Percentiles rank a stretch among this genome's conserved stretches.
These are phyloP conservation scores for Entomobrya proxima DNA, from an alignment of 2,888 invertebrate species.

Conservation along the genomic window DNA sequence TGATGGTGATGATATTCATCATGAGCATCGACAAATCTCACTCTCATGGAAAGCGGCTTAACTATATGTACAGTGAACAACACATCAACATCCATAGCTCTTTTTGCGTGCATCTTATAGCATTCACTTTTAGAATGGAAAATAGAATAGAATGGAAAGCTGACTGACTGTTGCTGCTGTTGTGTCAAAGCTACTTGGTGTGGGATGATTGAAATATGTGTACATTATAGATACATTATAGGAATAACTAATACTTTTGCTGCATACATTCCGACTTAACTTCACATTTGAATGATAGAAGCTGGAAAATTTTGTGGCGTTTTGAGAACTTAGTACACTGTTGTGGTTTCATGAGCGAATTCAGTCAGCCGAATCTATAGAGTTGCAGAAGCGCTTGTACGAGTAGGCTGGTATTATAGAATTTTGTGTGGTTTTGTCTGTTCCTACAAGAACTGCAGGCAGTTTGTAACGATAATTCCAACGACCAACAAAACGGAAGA, in stretches of 20 bases:
- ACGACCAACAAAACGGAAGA: slow-evolving; percentile 22
- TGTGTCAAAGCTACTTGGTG: too few relatives aligned
- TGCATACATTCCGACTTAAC: slow-evolving; percentile 42
- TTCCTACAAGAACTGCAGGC: neutral
- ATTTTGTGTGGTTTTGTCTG: slow-evolving; percentile 2
- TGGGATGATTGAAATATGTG: neutral
- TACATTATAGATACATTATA: neutral
- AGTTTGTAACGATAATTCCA: slow-evolving; percentile 54
- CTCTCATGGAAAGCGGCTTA: slow-evolving; percentile 60
- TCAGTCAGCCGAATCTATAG: slow-evolving; percentile 12
- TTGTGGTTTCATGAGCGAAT: slow-evolving; percentile 37
- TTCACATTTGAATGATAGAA: slow-evolving; percentile 39
- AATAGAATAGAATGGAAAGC: slow-evolving; percentile 4
- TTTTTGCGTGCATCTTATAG: neutral
- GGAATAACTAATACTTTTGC: slow-evolving; percentile 35
- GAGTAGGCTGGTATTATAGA: neutral
- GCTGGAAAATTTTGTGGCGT: slow-evolving; percentile 42
- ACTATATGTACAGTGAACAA: neutral
- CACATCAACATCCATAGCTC: neutral
- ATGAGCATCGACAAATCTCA: slow-evolving; percentile 41
- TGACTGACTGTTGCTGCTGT: neutral
- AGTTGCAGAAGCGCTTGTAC: neutral
- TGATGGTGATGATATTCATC: slow-evolving; percentile 41
- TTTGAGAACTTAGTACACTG: slow-evolving; percentile 36
- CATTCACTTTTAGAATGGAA: slow-evolving; percentile 19